Base-by-base conservation (phyloP, 2,888 invertebrate genomes). In the Leucozona laternaria region DNA sequence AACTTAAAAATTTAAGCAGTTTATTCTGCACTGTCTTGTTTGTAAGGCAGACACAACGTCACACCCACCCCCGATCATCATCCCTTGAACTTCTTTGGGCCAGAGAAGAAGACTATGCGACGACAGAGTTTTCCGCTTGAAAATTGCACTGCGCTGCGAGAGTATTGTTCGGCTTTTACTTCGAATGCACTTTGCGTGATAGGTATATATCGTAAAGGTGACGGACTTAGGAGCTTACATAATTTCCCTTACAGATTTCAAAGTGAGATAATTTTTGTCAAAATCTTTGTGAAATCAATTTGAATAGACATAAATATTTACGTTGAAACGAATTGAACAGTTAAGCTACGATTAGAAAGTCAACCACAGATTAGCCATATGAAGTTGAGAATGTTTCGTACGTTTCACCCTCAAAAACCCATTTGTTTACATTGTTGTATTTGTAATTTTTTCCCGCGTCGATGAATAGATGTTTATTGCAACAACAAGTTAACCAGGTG, bases 1-100 rank as follows among this genome's bases (percentile, higher is more conserved):
- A 60, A 31, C 53, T 83, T 25, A 73, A 83, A 73, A 68, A 53
- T 68, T 72, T 68, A 78, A 82, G 72, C 57, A 82, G 78, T 78
- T 83, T 53, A 66, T 62, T 72, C 60, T 82, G 66, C 58, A 58
- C 13, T 48, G 55, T 37, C 22, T 53, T 66, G 64, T 37, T 45
- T 60, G 40, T 17, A 20, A 76, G 66, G 34, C 60, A 53, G 53
- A 28, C 25, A 25, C 8, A 50, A 15, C 50, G 11, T 15, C 15
- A 25, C 10, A 15, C 7, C 7, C n/a, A 15, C 10, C 43, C 45
- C 6, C 13, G 1, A 50, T 10, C 53, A 37, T 40, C 53, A 37
- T 40, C 68, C 50, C 66, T 50, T 57, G 64, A 71, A 48, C 58
- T 71, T 58, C 53, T 58, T 72, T 22, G 57, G 57, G 20, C 22